Evolutionary conservation across 2,797 vertebrate species (phyloP).

Genomic region (Heterohyrax brucei): DNA sequence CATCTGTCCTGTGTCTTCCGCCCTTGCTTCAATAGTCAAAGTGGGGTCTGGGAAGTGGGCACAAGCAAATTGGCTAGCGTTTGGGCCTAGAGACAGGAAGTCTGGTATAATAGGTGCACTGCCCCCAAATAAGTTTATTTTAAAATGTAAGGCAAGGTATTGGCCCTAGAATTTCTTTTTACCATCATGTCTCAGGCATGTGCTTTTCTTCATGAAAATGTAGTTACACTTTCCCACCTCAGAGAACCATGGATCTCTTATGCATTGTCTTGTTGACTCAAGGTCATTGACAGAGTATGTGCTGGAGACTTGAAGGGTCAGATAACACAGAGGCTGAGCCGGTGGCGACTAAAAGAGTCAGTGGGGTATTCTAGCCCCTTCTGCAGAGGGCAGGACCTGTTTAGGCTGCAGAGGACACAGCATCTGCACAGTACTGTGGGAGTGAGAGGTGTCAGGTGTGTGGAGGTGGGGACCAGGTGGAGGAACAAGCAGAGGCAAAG

Average conservation of each 20-base stretch:
- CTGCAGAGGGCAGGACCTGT: too few relatives aligned
- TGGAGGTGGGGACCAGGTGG: not conserved
- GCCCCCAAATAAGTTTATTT: not conserved
- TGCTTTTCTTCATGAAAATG: not conserved
- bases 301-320: not conserved
- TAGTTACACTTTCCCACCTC: not conserved
- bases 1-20: not conserved
- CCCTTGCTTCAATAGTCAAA: not conserved
- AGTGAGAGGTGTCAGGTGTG: not conserved
- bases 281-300: not conserved
- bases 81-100: not conserved
- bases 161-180: not conserved
- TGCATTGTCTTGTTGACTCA: not conserved
- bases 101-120: not conserved
- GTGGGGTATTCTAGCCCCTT: too few relatives aligned
- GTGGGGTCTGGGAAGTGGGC: not conserved
- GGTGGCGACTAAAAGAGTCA: not conserved
- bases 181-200: not conserved
- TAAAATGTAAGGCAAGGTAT: not conserved
- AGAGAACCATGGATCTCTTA: not conserved
- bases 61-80: too few relatives aligned
- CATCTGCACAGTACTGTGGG: not conserved
- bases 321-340: not conserved
- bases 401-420: not conserved
- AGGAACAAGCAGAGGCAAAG: not conserved